A percentile compares a stretch with the other conserved stretches of the same genome.
Conservation (phyloP, 2,797 vertebrate species). For the Semaprochilodus insignis region DNA sequence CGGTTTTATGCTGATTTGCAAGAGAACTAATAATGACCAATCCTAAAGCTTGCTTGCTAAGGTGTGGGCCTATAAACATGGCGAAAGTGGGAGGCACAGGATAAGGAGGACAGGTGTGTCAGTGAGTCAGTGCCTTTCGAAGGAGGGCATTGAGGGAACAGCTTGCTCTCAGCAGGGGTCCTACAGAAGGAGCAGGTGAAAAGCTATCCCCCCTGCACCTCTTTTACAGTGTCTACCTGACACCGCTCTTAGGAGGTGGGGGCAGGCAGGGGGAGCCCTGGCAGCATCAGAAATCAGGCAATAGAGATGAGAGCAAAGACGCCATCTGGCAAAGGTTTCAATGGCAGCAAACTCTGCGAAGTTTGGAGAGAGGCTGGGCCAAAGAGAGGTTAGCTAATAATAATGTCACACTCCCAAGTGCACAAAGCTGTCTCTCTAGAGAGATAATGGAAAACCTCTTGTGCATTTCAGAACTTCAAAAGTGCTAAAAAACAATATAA, state of each 20-base stretch:
- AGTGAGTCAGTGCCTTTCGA: constrained; percentile 44
- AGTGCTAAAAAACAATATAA: neutral
- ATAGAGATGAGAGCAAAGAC: constrained; percentile 57
- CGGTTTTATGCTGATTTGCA: constrained; percentile 27
- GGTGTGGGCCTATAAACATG: constrained; percentile 41
- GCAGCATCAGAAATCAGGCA: constrained; percentile 58
- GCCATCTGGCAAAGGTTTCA: constrained; percentile 65
- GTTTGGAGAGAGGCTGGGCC: constrained; percentile 43
- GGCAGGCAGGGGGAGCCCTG: constrained; percentile 47
- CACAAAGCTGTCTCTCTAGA: constrained; percentile 35
- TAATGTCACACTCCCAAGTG: constrained; percentile 62
- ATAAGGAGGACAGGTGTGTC: constrained; percentile 68
- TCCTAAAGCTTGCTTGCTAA: constrained; percentile 64
- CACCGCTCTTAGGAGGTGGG: constrained; percentile 65
- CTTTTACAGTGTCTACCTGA: constrained; percentile 76
- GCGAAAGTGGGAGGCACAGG: constrained; percentile 48
- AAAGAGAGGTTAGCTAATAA: constrained; percentile 55
- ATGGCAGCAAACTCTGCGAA: constrained; percentile 49
- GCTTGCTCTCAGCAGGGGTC: constrained; percentile 79
- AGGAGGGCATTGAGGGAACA: constrained; percentile 69
- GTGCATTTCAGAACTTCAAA: neutral
- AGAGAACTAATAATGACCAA: constrained; percentile 28
- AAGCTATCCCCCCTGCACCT: constrained; percentile 75
- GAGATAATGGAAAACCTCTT: neutral
- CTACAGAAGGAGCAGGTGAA: constrained; percentile 75